Percentiles rank a stretch among this genome's conserved stretches.
Conservation (phyloP, 2,113 vertebrate species). For the Corvus hawaiiensis region DNA sequence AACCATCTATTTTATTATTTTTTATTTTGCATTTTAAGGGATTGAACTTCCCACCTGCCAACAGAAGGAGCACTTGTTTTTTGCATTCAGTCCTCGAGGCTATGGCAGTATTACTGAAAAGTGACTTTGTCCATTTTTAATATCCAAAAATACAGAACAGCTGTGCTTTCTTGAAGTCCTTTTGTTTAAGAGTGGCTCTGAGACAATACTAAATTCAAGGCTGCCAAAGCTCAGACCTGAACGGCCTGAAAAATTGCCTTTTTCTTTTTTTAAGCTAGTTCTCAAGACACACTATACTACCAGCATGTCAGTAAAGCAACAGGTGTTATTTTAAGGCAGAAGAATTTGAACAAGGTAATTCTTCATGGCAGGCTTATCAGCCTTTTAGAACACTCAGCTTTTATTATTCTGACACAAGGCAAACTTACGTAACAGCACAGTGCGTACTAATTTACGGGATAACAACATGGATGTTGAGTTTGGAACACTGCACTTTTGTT, state of each 20-base stretch:
- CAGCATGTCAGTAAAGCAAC: not conserved
- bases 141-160: conserved; percentile 35
- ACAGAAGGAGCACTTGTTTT: conserved; percentile 37
- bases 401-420: conserved; percentile 19
- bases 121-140: conserved; percentile 49
- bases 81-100: not conserved
- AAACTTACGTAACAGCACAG: conserved; percentile 21
- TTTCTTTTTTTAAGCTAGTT: not conserved
- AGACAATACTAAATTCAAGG: conserved; percentile 22
- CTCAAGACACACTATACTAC: not conserved
- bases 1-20: not conserved
- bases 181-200: not conserved
- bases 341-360: not conserved
- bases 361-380: conserved; percentile 44
- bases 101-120: not conserved
- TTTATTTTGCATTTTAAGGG: conserved; percentile 1
- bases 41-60: conserved; percentile 37
- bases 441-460: not conserved
- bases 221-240: not conserved
- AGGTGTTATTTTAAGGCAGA: conserved; percentile 22
- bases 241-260: not conserved
- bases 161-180: not conserved
- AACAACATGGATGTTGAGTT: not conserved
- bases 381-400: conserved; percentile 6
- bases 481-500: conserved; percentile 13